Evolutionary conservation across 1,140 invertebrate genomes (phyloP).

Genomic region (Halesus radiatus): DNA sequence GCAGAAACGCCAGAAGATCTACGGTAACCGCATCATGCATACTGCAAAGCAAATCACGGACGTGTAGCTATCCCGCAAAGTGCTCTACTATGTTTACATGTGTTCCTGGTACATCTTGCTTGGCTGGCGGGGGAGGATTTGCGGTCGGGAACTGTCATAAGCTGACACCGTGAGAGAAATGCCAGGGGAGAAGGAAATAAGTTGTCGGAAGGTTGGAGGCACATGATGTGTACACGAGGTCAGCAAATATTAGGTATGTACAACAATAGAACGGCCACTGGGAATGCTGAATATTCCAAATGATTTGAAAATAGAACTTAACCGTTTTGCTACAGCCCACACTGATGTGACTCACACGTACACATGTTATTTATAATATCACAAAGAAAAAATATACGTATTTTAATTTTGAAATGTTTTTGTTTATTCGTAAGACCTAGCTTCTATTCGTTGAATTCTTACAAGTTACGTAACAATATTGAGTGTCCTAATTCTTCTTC

Average conservation of each 20-base stretch:
- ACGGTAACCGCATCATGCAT: conserved; percentile 30
- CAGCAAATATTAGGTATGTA: too few relatives aligned
- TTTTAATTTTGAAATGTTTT: too few relatives aligned
- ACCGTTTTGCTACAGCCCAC: background rate
- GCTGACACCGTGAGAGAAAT: conserved; percentile 41
- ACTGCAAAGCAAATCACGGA: conserved; percentile 34
- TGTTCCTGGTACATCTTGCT: conserved; percentile 27
- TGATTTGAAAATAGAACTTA: background rate
- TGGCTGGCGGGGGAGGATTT: conserved; percentile 28
- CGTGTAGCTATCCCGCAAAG: conserved; percentile 37
- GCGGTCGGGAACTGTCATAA: conserved; percentile 41
- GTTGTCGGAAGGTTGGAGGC: conserved; percentile 34
- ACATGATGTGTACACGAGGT: too few relatives aligned
- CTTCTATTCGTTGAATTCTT: too few relatives aligned
- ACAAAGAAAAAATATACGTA: too few relatives aligned
- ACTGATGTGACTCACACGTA: background rate
- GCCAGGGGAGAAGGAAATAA: conserved; percentile 39
- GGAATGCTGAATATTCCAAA: background rate
- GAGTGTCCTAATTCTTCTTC: too few relatives aligned
- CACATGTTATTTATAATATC: too few relatives aligned
- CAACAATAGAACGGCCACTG: background rate
- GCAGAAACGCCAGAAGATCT: conserved; percentile 15
- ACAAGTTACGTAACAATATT: too few relatives aligned
- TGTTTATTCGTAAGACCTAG: too few relatives aligned
- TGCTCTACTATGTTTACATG: conserved; percentile 46